phyloP scores from a whole-genome alignment of 2,888 invertebrate genomes.

The Hydrotaea diabolus region DNA sequence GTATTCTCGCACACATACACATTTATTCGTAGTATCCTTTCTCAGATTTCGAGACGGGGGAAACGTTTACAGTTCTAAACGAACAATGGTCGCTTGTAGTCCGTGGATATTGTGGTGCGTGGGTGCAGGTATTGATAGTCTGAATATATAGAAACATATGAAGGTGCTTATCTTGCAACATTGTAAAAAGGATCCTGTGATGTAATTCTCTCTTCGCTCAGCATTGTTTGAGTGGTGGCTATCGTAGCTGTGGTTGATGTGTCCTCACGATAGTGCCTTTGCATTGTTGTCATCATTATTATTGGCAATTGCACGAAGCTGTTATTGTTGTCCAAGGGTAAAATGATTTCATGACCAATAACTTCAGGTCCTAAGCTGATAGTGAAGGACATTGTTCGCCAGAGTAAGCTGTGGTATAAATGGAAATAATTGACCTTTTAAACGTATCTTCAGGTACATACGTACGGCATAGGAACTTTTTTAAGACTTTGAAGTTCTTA shows the following conservation, averaged over 20 bases:
- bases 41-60: background rate
- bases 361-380: too few species aligned
- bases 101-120: background rate
- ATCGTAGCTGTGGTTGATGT: background rate
- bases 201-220: too few species aligned
- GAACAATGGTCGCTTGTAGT: background rate
- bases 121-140: background rate
- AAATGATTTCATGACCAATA: too few species aligned
- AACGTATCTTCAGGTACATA: too few species aligned
- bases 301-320: too few species aligned
- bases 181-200: background rate
- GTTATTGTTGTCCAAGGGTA: too few species aligned
- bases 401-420: too few species aligned
- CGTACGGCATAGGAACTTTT: too few species aligned
- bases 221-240: background rate
- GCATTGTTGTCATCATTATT: too few species aligned
- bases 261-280: background rate
- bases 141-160: background rate
- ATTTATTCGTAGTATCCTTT: background rate
- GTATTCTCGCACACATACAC: background rate
- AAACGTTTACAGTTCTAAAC: background rate
- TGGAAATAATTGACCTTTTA: too few species aligned
- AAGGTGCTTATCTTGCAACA: background rate
- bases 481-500: too few species aligned
- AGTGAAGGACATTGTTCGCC: too few species aligned